phyloP scores from a whole-genome alignment of 2,797 vertebrate genomes.

The Hirundo rustica region DNA sequence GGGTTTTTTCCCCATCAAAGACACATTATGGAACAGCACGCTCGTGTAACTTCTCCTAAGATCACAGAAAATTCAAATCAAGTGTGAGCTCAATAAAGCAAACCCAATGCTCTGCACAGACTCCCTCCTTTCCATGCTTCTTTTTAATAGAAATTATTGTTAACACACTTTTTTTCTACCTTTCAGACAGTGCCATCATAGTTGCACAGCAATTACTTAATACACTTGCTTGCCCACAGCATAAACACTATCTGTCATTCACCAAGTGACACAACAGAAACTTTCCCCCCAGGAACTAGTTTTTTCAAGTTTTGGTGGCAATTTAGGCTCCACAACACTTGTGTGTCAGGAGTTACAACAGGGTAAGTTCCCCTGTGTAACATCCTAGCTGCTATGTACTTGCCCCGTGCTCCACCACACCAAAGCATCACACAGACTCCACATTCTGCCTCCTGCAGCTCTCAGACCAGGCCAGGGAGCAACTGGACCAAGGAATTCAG shows the following conservation, averaged over 20 bases:
- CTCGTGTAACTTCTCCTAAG: neutral
- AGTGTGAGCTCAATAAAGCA: neutral
- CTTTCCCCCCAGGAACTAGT: neutral
- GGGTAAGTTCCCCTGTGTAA: neutral
- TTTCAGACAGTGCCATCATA: neutral
- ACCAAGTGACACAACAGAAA: neutral
- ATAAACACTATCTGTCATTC: neutral
- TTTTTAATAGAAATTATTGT: neutral
- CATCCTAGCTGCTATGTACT: accelerated
- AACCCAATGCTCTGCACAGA: neutral
- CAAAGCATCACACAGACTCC: neutral
- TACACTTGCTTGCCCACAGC: neutral
- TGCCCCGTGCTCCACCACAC: neutral
- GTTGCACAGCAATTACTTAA: neutral
- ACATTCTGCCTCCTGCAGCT: neutral
- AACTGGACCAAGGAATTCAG: neutral
- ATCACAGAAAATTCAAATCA: neutral
- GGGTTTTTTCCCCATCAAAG: neutral
- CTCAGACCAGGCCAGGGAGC: neutral
- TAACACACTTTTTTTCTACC: neutral
- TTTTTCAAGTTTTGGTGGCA: neutral
- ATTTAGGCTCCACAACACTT: accelerated
- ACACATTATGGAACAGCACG: neutral
- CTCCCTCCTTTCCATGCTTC: neutral
- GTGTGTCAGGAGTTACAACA: neutral